Base-by-base conservation (phyloP, 2,888 invertebrate genomes). In the Scrobipalpa costella region DNA sequence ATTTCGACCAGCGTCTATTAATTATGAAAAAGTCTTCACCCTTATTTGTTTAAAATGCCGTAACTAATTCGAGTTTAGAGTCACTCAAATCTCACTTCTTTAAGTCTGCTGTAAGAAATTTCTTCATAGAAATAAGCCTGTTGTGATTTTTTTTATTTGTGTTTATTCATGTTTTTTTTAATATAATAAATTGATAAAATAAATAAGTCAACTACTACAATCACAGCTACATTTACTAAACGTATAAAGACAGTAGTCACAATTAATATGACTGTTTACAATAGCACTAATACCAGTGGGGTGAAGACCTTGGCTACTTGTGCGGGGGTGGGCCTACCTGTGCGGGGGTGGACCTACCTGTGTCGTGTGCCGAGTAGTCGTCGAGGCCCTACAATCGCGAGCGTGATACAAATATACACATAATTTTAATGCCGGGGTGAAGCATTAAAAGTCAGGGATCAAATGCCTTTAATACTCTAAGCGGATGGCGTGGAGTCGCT, bases 361-460 rank as follows among this genome's bases (percentile, higher is more conserved):
- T 59, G 59, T 59, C 38, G 59, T 59, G 44, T 40, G 47, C 34
- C 57, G 38, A 71, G 73, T 77, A 73, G 71, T 70, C 73, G 79
- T 84, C 70, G 91, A 90, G 86, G 89, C 91, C 91, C 80, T 91
- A 91, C 91, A 90, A 91, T 88, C 71, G 88, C 89, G 78, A 90
- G 85, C 88, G 88, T 90, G 89, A 90, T 90, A 91, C 89, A 91
- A 89, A 91, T 89, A 91, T 88, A 91, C 88, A 90, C 87, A 89
- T 91, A 88, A 91, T 91, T 90, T 91, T 90, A 90, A 90, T 91
- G 84, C 89, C 85, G 81, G 86, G 90, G 90, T 90, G 91, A 91
- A 91, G 91, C 91, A 91, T 91, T 91, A 91, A 90, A 91, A 91
- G 91, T 91, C 91, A 90, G 86, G 91, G 91, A 91, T 91, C 91